Base-by-base conservation (phyloP, 2,797 vertebrate genomes). In the Catamblyrhynchus diadema region DNA sequence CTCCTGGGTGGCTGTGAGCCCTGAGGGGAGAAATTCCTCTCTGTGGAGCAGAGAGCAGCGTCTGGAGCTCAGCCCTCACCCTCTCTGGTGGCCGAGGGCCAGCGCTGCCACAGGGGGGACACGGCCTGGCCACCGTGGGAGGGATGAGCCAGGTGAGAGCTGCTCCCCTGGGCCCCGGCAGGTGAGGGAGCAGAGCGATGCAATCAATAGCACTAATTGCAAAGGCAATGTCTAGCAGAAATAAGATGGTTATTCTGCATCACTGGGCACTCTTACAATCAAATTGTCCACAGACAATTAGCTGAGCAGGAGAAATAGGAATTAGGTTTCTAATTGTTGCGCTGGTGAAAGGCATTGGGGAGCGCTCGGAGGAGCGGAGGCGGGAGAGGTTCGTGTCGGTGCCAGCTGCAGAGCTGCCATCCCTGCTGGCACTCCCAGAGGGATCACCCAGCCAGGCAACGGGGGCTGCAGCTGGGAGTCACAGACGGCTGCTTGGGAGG, bases 221-320 rank as follows among this genome's bases (percentile, higher is more conserved):
- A 90, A 84, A 96, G 96, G 97, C 97, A 96, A 97, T 74, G 96
- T 92, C 98, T 97, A 93, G 96, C 95, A 97, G 97, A 96, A 98
- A 97, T 96, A 97, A 97, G 97, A 90, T 97, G 97, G 95, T 97
- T 97, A 97, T 98, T 98, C 97, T 98, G 98, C 98, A 97, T 97
- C 97, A 56, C 88, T 97, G 97, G 97, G 67, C 96, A 83, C 96
- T 94, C 96, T 97, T 95, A 97, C 97, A 97, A 97, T 97, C 97
- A 97, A 97, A 98, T 97, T 81, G 96, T 97, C 96, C 96, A 96
- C 97, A 96, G 96, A 97, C 97, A 98, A 98, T 98, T 98, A 98
- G 97, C 95, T 51, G 97, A 98, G 97, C 95, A 90, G 96, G 97
- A 97, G 97, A 97, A 97, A 97, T 84, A 97, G 96, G 95, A 96